Evolutionary conservation across 2,113 vertebrate species (phyloP).

Genomic region (Axis porcinus): DNA sequence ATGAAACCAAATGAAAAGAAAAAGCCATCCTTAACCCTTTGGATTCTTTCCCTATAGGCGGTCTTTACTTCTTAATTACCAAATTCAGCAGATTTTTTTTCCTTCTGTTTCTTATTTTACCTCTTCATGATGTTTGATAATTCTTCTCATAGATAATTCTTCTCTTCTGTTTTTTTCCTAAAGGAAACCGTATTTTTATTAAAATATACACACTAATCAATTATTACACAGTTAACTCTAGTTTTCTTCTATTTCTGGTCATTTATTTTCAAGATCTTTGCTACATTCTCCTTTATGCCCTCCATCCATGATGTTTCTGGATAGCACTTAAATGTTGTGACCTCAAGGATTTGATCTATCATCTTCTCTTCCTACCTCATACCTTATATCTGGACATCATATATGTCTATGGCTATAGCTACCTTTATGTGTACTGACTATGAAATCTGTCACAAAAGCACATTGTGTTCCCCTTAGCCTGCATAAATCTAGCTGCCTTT

Average conservation of each 20-base stretch:
- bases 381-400: neutral
- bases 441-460: neutral
- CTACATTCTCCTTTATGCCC: neutral
- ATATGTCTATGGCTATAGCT: neutral
- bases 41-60: neutral
- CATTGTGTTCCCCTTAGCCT: neutral
- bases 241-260: neutral
- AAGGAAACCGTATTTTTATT: neutral
- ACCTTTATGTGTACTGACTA: neutral
- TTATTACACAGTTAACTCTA: neutral
- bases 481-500: neutral
- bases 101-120: neutral
- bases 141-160: neutral
- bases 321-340: neutral
- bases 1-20: neutral
- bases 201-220: neutral
- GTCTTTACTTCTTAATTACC: neutral
- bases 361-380: neutral
- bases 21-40: neutral
- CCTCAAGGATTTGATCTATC: neutral
- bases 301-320: neutral
- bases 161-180: neutral
- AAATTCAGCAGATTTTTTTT: neutral
- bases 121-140: neutral
- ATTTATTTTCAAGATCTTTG: neutral